Evolutionary conservation across 2,888 invertebrate genomes (phyloP), one percentile per base, ranked within the genome.

Genomic region (Calameuta pallipes): DNA sequence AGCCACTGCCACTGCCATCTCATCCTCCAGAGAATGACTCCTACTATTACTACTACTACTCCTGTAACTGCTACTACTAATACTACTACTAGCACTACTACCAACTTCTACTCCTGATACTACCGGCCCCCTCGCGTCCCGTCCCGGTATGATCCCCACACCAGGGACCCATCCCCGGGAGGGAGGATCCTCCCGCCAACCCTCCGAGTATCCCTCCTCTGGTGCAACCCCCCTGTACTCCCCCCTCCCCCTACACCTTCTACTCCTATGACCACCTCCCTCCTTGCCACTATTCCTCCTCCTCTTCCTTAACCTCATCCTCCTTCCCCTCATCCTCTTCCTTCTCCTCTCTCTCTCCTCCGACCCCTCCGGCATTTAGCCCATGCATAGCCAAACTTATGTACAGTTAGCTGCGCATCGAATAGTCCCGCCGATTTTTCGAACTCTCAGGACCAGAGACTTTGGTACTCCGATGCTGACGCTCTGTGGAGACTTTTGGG

Each of bases 381-480:
- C 84, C 85, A 85, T 84, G 86, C 89, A 87, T 88, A 89, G 89
- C 87, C 88, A 86, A 90, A 90, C 87, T 90, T 89, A 86, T 87
- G 88, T 88, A 90, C 89, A 88, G 88, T 90, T 89, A 87, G 85
- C 78, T 76, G 85, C 86, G 86, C 86, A 85, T 87, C 87, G 81
- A 88, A 88, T 85, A 83, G 85, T 85, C 84, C 79, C 83, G 84
- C 81, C 83, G 81, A 87, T 85, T 86, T 86, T 86, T 85, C 84
- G 83, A 77, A 80, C 81, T 56, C 56, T 23, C 23, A 56, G 23
- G 23, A 23, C 56, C 1, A 23, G 23, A 56, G 56, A 23, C 56
- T 1, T 56, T 56, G 56, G 56, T 56, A 56, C 56, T 23, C 56
- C 56, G 56, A 56, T 0, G 56, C 56, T 56, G 56, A 56, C 56